These are phyloP conservation scores for Trichacis sp. DNA, from an alignment of 2,888 invertebrate genomes.

Conservation along the genomic window DNA sequence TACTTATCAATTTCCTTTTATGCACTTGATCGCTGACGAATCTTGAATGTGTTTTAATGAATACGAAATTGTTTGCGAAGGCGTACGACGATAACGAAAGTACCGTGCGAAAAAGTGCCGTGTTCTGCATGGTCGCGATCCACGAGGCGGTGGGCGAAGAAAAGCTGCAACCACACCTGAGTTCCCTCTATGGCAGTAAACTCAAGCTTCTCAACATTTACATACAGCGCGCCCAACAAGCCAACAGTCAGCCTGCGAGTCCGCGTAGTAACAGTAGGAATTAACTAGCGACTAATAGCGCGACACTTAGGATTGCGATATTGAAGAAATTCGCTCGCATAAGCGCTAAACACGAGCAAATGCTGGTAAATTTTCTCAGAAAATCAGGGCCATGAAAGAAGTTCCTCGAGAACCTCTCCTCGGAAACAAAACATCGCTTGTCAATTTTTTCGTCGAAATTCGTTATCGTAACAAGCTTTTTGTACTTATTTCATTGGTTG, in stretches of 20 bases:
- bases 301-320: slow-evolving; percentile 63
- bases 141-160: slow-evolving; percentile 91
- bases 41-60: too few species aligned
- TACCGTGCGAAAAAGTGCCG: slow-evolving; percentile 93
- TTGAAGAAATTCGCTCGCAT: slow-evolving; percentile 61
- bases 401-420: too few species aligned
- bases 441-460: slow-evolving; percentile 5
- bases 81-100: slow-evolving; percentile 93
- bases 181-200: slow-evolving; percentile 89
- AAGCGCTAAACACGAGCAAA: slow-evolving; percentile 57
- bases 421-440: not conserved
- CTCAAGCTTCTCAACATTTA: slow-evolving; percentile 85
- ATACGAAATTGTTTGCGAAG: slow-evolving; percentile 68
- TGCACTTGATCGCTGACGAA: too few species aligned
- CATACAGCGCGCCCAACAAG: slow-evolving; percentile 75
- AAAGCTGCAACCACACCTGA: slow-evolving; percentile 83
- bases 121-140: slow-evolving; percentile 96
- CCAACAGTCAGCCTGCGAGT: slow-evolving; percentile 69
- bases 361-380: slow-evolving; percentile 61
- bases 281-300: slow-evolving; percentile 61
- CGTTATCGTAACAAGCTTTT: not conserved
- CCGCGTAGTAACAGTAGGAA: slow-evolving; percentile 65
- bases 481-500: not conserved
- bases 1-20: too few species aligned
- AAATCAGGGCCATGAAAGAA: slow-evolving; percentile 55